Evolutionary conservation across 2,888 invertebrate genomes (phyloP).

Genomic region (Ormyrus rosae): DNA sequence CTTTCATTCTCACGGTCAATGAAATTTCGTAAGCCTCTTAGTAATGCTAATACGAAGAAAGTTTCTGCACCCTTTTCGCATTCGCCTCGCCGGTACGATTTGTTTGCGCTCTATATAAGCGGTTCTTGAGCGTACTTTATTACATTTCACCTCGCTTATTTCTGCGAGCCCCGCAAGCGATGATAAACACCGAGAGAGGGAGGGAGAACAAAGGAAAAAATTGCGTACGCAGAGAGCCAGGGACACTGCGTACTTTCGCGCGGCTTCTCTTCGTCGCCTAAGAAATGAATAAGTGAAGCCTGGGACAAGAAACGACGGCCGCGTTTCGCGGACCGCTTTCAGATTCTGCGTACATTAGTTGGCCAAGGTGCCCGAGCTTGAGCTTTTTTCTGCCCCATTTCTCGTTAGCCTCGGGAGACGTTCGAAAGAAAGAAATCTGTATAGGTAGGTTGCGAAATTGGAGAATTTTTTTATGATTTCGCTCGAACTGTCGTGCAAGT

Average conservation of each 20-base stretch:
- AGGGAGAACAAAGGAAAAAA: slow-evolving; percentile 21
- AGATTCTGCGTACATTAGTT: slow-evolving; percentile 7
- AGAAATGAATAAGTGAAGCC: slow-evolving; percentile 40
- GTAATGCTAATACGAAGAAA: neutral
- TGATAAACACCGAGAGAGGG: slow-evolving; percentile 11
- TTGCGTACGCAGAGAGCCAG: neutral
- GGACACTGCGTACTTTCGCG: neutral
- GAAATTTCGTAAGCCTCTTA: slow-evolving; percentile 1
- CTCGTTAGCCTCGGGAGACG: too few relatives aligned
- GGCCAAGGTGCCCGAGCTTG: neutral
- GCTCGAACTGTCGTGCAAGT: too few relatives aligned
- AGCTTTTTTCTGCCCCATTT: too few relatives aligned
- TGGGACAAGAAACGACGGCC: slow-evolving; percentile 3
- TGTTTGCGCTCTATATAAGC: slow-evolving; percentile 18
- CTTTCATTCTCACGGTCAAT: neutral
- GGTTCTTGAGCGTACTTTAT: slow-evolving; percentile 15
- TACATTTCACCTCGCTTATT: slow-evolving; percentile 9
- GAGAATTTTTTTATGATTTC: too few relatives aligned
- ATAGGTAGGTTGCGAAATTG: too few relatives aligned
- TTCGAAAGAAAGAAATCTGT: too few relatives aligned
- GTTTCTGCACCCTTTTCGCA: slow-evolving; percentile 4
- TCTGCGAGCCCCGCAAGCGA: slow-evolving; percentile 1
- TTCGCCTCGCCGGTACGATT: slow-evolving; percentile 8
- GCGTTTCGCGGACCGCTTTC: slow-evolving; percentile 29
- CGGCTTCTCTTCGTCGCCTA: slow-evolving; percentile 12